These are phyloP conservation scores for Hydrocynus forskahlii DNA, from an alignment of 2,797 vertebrate species.

Conservation along the genomic window DNA sequence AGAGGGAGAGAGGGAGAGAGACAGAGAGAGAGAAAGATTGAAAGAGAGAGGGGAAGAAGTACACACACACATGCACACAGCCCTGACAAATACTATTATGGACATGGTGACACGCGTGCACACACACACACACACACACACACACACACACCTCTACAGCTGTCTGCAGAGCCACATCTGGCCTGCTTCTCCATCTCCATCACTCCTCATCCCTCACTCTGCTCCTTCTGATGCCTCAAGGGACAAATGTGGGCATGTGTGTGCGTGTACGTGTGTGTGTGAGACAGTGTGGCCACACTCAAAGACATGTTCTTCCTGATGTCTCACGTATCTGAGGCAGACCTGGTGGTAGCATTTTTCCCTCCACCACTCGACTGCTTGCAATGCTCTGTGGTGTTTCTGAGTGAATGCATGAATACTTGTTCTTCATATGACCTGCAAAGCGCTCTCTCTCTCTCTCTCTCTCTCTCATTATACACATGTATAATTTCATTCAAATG, in stretches of 20 bases:
- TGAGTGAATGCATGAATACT: too few species aligned
- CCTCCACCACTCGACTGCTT: too few species aligned
- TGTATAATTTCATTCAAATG: too few species aligned
- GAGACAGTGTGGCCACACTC: not conserved
- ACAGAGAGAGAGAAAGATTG: too few species aligned
- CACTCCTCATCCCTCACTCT: not conserved
- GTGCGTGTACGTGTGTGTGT: not conserved
- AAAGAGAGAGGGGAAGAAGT: too few species aligned
- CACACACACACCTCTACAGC: too few species aligned
- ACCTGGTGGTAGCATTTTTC: not conserved
- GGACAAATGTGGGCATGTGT: not conserved
- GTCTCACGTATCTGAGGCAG: not conserved
- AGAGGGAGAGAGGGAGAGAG: too few species aligned
- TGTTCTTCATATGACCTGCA: too few species aligned
- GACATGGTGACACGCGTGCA: not conserved
- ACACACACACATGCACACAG: too few species aligned
- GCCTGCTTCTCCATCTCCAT: not conserved
- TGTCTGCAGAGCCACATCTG: not conserved
- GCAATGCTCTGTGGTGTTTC: too few species aligned
- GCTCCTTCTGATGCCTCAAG: not conserved
- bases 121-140: not conserved
- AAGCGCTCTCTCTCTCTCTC: too few species aligned
- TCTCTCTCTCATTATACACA: too few species aligned
- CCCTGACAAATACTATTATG: not conserved
- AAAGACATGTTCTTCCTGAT: conserved; percentile 2